Conservation (phyloP, 2,113 vertebrate species). For the Chaetodon auriga region DNA sequence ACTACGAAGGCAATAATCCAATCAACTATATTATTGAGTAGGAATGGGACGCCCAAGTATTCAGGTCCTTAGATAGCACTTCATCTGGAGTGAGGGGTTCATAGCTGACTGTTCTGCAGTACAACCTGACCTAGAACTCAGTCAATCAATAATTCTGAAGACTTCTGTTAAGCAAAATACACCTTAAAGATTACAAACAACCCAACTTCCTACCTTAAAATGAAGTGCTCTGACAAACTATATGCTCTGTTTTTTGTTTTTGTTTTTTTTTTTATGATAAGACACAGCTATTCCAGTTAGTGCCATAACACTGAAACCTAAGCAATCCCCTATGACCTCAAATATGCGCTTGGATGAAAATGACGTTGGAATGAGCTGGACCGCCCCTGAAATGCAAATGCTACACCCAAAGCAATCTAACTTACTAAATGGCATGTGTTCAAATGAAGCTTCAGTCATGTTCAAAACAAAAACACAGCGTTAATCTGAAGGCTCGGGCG, state of each 20-base stretch:
- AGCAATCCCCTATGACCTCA: neutral
- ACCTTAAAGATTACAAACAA: neutral
- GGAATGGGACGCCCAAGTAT: neutral
- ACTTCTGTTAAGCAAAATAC: slow-evolving; percentile 1
- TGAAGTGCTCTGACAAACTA: slow-evolving; percentile 12
- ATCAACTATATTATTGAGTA: neutral
- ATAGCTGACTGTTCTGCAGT: neutral
- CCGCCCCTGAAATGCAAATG: slow-evolving; percentile 5
- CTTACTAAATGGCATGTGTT: slow-evolving; percentile 1
- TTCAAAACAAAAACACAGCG: slow-evolving; percentile 8
- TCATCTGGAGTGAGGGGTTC: neutral
- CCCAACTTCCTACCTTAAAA: neutral
- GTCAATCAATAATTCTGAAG: neutral
- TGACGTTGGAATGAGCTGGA: slow-evolving; percentile 38
- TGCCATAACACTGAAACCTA: neutral
- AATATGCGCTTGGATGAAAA: slow-evolving; percentile 26
- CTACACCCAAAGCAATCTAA: slow-evolving; percentile 7
- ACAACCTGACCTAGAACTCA: neutral
- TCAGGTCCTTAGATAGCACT: neutral
- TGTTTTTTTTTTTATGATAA: neutral
- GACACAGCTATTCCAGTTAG: neutral
- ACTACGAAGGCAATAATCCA: slow-evolving; percentile 12
- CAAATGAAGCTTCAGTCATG: slow-evolving; percentile 3
- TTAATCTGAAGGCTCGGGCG: neutral
- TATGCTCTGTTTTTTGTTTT: neutral